phyloP scores from a whole-genome alignment of 2,888 invertebrate genomes.

The Euphydryas editha region DNA sequence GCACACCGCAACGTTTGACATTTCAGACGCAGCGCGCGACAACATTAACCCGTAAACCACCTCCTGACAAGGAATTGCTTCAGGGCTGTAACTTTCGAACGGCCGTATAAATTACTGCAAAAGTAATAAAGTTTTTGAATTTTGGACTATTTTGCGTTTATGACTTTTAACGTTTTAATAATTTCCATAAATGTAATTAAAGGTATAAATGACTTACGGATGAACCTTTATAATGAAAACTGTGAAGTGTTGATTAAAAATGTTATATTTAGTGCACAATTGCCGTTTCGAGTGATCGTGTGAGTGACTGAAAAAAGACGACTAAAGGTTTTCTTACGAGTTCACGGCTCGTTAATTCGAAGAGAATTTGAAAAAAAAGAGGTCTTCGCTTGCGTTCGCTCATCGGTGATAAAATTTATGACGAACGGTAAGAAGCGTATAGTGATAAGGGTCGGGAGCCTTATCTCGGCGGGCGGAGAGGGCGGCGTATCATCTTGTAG shows the following conservation, averaged over 20 bases:
- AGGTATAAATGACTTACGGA: slow-evolving; percentile 13
- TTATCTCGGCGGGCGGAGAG: slow-evolving; percentile 62
- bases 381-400: slow-evolving; percentile 69
- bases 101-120: slow-evolving; percentile 19
- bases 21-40: slow-evolving; percentile 66
- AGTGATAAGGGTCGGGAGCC: slow-evolving; percentile 75
- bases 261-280: slow-evolving; percentile 50
- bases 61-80: slow-evolving; percentile 70
- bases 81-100: slow-evolving; percentile 33
- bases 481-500: slow-evolving; percentile 39
- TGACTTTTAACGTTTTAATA: slow-evolving; percentile 12
- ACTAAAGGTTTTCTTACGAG: slow-evolving; percentile 66
- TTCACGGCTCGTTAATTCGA: slow-evolving; percentile 79
- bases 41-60: slow-evolving; percentile 73
- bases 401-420: slow-evolving; percentile 81
- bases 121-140: slow-evolving; percentile 11
- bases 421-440: slow-evolving; percentile 79
- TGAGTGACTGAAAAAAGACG: slow-evolving; percentile 71
- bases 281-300: slow-evolving; percentile 66
- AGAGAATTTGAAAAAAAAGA: slow-evolving; percentile 67
- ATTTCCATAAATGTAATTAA: slow-evolving; percentile 8
- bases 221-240: slow-evolving; percentile 23
- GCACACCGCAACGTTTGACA: slow-evolving; percentile 65
- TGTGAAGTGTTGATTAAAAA: slow-evolving; percentile 57
- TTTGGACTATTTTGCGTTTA: slow-evolving; percentile 16